Evolutionary conservation across 2,113 vertebrate species (phyloP).

Genomic region (Potamarius usumacintae): DNA sequence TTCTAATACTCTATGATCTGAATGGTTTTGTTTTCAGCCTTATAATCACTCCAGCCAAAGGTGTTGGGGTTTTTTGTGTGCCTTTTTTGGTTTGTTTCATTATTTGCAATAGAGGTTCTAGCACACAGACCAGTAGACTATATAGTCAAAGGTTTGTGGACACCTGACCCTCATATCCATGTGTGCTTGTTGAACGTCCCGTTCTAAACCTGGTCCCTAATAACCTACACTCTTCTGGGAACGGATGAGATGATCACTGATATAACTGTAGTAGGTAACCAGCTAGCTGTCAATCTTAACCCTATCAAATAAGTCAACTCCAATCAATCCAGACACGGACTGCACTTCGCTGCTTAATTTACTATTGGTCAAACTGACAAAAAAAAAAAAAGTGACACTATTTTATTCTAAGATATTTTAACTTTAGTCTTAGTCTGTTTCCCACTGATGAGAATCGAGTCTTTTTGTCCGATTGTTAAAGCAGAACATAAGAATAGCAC

Average conservation of each 20-base stretch:
- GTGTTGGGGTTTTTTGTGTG: too few relatives aligned
- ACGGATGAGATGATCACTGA: neutral
- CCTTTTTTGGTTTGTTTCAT: too few relatives aligned
- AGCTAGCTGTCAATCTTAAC: neutral
- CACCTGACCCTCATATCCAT: neutral
- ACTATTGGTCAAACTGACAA: neutral
- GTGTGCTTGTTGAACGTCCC: neutral
- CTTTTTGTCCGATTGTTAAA: neutral
- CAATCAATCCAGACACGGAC: neutral
- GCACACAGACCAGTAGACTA: neutral
- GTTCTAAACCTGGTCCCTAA: neutral
- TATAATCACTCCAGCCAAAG: too few relatives aligned
- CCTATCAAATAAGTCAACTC: neutral
- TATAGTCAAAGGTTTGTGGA: neutral
- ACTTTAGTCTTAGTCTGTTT: neutral
- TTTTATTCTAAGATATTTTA: neutral
- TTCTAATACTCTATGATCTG: neutral
- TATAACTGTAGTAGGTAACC: neutral
- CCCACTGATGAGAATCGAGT: neutral
- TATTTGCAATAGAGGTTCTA: too few relatives aligned
- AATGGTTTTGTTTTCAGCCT: neutral
- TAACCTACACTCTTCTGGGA: neutral
- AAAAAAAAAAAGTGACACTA: neutral
- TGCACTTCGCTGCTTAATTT: neutral
- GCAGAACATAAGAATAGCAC: neutral